Base-by-base conservation (phyloP, 1,140 invertebrate genomes). In the Neelides sp. region DNA sequence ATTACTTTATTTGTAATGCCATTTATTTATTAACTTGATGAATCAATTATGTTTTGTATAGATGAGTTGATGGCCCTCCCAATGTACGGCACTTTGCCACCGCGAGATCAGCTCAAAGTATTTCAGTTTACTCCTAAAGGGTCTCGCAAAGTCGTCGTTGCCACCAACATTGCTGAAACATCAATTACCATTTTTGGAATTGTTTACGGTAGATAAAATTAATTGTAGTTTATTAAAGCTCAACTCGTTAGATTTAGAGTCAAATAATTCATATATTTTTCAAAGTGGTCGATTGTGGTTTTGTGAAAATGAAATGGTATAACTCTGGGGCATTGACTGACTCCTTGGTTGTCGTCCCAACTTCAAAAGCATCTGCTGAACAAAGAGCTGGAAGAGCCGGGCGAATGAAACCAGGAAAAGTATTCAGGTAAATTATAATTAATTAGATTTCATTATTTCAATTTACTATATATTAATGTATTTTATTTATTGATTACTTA, bases 131-230 rank as follows among this genome's bases (percentile, higher is more conserved):
- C 82, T 2, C 76, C 83, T 10, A 75, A 78, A 62, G 78, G 78
- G 27, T 74, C 76, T 0, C 73, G 95, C 27, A 98, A 98, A 72
- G 79, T 98, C 24, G 78, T 99, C 0, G 73, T 98, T 15, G 85
- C 94, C 0, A 99, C 95, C 3, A 98, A 98, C 66, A 90, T 98
- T 48, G 94, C 94, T 0, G 95, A 98, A 71, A 91, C 94, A 0
- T 97, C 92, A 4, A 78, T 98, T 20, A 90, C 85, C 5, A 85
- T 90, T 52, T 79, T 80, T 42, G 91, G 92, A 32, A 85, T 99
- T 59, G 78, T 83, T 52, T 94, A 92, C 67, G 83, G 82, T 85
- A 64, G 71, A 66, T 63, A 19, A 49, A 35, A 35, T 26, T 3
- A 28, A 19, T 48, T 5, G n/a, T 2, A 28, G 20, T 28, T 54